Base-by-base conservation (phyloP, 1,140 invertebrate species). In the Neodiprion pinetum region DNA sequence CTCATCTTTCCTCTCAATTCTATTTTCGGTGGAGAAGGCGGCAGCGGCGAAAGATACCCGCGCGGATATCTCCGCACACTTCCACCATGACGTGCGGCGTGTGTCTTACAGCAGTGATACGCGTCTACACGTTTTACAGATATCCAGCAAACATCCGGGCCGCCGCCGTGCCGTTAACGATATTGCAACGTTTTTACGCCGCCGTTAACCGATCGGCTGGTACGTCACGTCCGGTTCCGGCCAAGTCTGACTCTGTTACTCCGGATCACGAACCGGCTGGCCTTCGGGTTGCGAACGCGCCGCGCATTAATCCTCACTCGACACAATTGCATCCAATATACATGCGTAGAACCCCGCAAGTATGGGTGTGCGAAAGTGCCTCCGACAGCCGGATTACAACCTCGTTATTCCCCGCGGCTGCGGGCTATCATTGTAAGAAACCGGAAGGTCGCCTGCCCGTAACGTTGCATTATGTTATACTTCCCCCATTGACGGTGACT, bases 211-310 rank as follows among this genome's bases (percentile, higher is more conserved):
- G 40, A 69, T 69, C 67, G 67, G 10, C 7, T 12, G 12, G 7
- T 47, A 67, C 73, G 76, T 75, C 66, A 74, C 76, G 47, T 77
- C 76, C 76, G 76, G 71, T 77, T 77, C 76, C 76, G 76, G 76
- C 69, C 68, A 73, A 70, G 70, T 28, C 11, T 66, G 68, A 67
- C 73, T 40, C 28, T 71, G 76, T 61, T 61, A 61, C 53, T 61
- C 8, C 53, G 53, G 11, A 61, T 61, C 53, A 7, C 53, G 74
- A 75, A 74, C 11, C 67, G 71, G 73, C 73, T 65, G 76, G 71
- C 73, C 76, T 77, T 77, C 73, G 23, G 70, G 47, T 61, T 48
- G 14, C 40, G 48, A 40, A 12, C 48, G 53, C 49, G 48, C 53
- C 70, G 1, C 23, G 28, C 66, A 28, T 68, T 69, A 47, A 14